Evolutionary conservation across 1,140 invertebrate genomes (phyloP), one percentile per base, ranked within the genome.

Genomic region (Sycophila sp.): DNA sequence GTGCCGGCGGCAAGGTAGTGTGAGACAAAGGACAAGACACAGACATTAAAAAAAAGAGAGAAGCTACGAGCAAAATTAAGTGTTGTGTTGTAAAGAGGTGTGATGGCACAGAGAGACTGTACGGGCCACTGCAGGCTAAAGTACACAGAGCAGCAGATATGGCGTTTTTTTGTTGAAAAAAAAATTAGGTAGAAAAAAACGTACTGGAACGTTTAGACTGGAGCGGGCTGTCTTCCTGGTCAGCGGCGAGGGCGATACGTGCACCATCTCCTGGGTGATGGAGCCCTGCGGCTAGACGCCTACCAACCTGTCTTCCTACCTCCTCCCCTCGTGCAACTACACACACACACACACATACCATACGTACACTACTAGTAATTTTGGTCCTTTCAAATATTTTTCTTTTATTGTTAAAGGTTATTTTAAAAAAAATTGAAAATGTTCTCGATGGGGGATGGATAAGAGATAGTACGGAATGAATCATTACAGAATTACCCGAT

Each of bases 171-270:
- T 17, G 17, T 53, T 28, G 19, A 15, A 17, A n/a, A 58, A 15
- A 34, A 58, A 26, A 60, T 40, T 60, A 38, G 40, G 19, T 8
- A 62, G 19, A 28, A 32, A 32, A 60, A 47, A 78, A 93, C 92
- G 81, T 93, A 93, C 92, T 93, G 81, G 91, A 92, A 87, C 91
- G 87, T 86, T 93, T 92, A 78, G 90, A 91, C 85, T 91, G 92
- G 65, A 94, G 89, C 79, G 92, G 92, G 78, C 92, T 93, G 83
- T 92, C 90, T 88, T 93, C 92, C 74, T 91, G 91, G 78, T 90
- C 90, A 78, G 87, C 88, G 69, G 85, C 83, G 56, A 86, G 83
- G 77, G 85, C 83, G 78, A 86, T 85, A 75, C 83, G 81, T 83
- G 86, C 80, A 87, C 86, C 77, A 87, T 88, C 85, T 83, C 81